Conservation (phyloP, 2,113 vertebrate genomes). For the Tor tambroides region DNA sequence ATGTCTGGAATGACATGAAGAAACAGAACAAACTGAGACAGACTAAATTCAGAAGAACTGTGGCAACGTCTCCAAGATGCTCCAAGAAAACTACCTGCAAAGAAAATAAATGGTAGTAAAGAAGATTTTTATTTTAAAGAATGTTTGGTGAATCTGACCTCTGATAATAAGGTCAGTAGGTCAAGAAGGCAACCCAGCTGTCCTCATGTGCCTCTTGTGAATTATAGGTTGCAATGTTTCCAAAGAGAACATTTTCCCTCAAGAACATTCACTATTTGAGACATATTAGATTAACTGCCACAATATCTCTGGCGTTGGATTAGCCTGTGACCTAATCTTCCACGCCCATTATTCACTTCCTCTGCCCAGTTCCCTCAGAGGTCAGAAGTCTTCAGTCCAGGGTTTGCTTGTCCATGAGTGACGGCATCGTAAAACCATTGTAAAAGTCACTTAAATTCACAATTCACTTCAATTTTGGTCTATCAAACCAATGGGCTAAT, state of each 20-base stretch:
- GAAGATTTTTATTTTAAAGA: neutral
- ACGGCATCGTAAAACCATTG: constrained; percentile 1
- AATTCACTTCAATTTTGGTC: neutral
- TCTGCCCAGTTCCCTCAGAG: constrained; percentile 45
- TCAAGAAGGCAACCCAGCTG: neutral
- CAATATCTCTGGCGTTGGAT: constrained; percentile 11
- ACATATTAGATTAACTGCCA: constrained; percentile 24
- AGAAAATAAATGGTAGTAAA: no score
- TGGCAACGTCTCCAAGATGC: no score
- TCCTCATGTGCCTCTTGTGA: constrained; percentile 50
- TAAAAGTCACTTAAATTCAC: no score
- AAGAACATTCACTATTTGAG: constrained; percentile 46
- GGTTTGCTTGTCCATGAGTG: constrained; percentile 27
- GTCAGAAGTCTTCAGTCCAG: constrained; percentile 23
- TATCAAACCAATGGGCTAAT: neutral
- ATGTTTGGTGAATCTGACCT: neutral
- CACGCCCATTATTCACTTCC: constrained; percentile 31
- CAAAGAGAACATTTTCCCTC: constrained; percentile 49
- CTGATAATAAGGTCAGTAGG: constrained; percentile 24
- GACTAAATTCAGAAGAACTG: no score
- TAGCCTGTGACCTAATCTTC: constrained; percentile 29
- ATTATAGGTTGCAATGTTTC: constrained; percentile 39
- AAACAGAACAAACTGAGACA: no score
- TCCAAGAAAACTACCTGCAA: no score
- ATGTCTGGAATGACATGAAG: no score